These are phyloP conservation scores for Spialia ferax DNA, from an alignment of 2,888 invertebrate genomes.

Conservation along the genomic window DNA sequence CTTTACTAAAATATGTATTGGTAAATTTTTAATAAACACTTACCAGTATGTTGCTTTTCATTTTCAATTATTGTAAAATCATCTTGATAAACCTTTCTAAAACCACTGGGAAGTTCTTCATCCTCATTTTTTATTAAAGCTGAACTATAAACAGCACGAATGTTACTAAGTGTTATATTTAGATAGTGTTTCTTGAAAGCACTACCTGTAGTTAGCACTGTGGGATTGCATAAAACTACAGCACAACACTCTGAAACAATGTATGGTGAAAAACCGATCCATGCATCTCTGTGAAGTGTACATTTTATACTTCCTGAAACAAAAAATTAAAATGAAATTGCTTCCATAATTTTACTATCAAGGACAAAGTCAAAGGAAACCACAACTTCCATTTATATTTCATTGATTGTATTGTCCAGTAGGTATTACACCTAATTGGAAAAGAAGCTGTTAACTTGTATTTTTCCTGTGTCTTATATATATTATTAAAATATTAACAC, in stretches of 20 bases:
- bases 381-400: too few species aligned
- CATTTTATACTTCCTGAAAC: constrained; percentile 76
- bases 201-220: constrained; percentile 78
- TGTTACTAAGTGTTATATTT: constrained; percentile 77
- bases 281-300: constrained; percentile 81
- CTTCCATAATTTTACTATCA: background rate
- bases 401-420: too few species aligned
- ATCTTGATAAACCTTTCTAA: constrained; percentile 60
- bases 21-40: constrained; percentile 29
- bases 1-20: background rate
- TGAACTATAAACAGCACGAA: constrained; percentile 74
- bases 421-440: too few species aligned
- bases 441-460: too few species aligned
- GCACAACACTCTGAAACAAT: constrained; percentile 75
- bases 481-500: too few species aligned
- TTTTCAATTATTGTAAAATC: constrained; percentile 70
- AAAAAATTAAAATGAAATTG: too few species aligned
- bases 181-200: constrained; percentile 79
- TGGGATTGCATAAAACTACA: constrained; percentile 71
- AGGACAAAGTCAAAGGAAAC: too few species aligned
- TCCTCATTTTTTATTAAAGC: constrained; percentile 58
- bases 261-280: constrained; percentile 74
- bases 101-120: constrained; percentile 63
- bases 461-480: too few species aligned
- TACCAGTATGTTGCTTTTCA: constrained; percentile 61